Conservation (phyloP, 2,888 invertebrate genomes). For the Hecatera dysodea region DNA sequence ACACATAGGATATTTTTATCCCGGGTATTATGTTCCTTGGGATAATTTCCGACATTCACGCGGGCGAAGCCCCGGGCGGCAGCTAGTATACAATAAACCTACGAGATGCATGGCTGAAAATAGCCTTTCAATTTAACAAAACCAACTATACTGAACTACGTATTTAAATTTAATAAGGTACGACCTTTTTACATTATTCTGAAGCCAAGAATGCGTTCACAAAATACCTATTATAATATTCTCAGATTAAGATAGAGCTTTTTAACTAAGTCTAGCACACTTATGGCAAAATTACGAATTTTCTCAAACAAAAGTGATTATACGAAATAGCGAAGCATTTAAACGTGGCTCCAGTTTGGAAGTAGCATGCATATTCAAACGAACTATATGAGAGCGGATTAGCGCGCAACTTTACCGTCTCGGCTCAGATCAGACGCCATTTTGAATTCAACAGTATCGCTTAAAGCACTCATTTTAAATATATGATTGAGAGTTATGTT, state of each 20-base stretch:
- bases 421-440: slow-evolving; percentile 31
- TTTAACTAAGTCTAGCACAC: neutral
- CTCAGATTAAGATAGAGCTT: slow-evolving; percentile 2
- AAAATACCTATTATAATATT: neutral
- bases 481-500: slow-evolving; percentile 9
- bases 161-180: neutral
- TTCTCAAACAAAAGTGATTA: slow-evolving; percentile 21
- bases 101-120: too few species aligned
- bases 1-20: too few species aligned
- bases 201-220: neutral
- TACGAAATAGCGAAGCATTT: slow-evolving; percentile 27
- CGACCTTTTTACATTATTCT: neutral
- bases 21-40: too few species aligned
- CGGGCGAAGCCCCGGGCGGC: too few species aligned
- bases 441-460: slow-evolving; percentile 26
- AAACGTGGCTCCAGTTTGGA: slow-evolving; percentile 28
- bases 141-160: too few species aligned
- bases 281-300: neutral
- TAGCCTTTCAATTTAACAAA: too few species aligned
- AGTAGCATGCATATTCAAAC: slow-evolving; percentile 55
- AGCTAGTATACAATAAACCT: too few species aligned
- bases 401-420: slow-evolving; percentile 41
- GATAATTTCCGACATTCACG: too few species aligned
- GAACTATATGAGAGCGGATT: slow-evolving; percentile 43
- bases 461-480: slow-evolving; percentile 24